A percentile compares a stretch with the other conserved stretches of the same genome.
Evolutionary conservation across 2,888 invertebrate species (phyloP).

Genomic region (Dryobotodes eremita): DNA sequence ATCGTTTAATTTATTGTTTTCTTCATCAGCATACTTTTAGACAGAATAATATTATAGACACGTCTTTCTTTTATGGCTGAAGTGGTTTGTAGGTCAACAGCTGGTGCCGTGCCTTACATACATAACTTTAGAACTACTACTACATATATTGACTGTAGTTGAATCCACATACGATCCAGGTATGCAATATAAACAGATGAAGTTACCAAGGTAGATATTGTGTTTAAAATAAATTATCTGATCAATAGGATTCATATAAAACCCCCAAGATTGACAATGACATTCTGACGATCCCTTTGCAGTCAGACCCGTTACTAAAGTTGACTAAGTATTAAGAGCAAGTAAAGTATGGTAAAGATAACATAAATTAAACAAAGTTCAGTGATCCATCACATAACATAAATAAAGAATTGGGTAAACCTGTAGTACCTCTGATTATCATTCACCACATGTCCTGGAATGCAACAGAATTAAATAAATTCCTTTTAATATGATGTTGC

Average conservation of each 20-base stretch:
- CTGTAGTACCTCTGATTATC: not conserved
- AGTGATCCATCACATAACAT: not conserved
- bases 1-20: conserved; percentile 26
- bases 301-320: not conserved
- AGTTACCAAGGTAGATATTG: too few species aligned
- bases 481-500: conserved; percentile 23
- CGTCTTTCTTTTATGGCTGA: not conserved
- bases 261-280: not conserved
- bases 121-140: not conserved
- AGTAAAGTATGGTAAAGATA: not conserved
- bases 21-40: conserved; percentile 10
- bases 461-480: conserved; percentile 40
- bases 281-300: not conserved
- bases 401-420: conserved; percentile 5
- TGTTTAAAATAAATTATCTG: not conserved
- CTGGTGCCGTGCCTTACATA: not conserved
- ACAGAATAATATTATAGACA: not conserved
- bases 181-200: not conserved
- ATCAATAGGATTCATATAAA: not conserved
- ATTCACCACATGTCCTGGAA: conserved; percentile 12
- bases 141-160: not conserved
- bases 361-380: not conserved
- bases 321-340: not conserved
- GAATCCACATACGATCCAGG: too few species aligned
- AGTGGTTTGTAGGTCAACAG: conserved; percentile 20